Conservation (phyloP, 1,140 invertebrate genomes). For the Euura saliciscinereae region DNA sequence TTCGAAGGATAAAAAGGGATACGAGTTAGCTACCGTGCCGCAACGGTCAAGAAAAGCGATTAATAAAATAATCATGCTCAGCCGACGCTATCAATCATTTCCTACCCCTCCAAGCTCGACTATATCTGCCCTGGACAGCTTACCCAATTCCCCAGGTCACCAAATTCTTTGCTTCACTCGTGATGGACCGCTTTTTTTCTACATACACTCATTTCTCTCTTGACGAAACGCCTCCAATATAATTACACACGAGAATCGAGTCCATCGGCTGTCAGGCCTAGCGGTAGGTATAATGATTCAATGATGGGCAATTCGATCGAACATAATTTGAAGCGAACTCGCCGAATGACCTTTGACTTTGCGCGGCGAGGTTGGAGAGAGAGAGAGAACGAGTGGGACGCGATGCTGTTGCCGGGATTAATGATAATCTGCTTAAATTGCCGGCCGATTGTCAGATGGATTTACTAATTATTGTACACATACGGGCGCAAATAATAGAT, state of each 20-base stretch:
- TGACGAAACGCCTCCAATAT: too few species aligned
- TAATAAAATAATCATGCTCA: constrained; percentile 54
- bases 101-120: constrained; percentile 31
- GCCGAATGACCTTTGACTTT: background rate
- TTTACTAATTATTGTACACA: background rate
- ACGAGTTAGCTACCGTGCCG: constrained; percentile 2
- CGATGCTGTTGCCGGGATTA: background rate
- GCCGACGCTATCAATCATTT: constrained; percentile 51
- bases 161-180: constrained; percentile 44
- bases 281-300: too few species aligned
- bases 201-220: too few species aligned
- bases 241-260: too few species aligned
- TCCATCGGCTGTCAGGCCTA: too few species aligned
- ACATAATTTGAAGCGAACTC: background rate
- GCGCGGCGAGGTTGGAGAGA: too few species aligned
- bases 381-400: too few species aligned
- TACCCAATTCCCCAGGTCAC: constrained; percentile 39
- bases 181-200: constrained; percentile 35
- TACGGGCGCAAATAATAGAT: background rate
- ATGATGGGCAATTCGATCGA: background rate
- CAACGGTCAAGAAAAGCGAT: constrained; percentile 47
- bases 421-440: background rate
- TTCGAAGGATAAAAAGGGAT: background rate
- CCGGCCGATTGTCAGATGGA: background rate
- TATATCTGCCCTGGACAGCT: constrained; percentile 45